Evolutionary conservation across 2,113 vertebrate genomes (phyloP), one percentile per base, ranked within the genome.

Genomic region (Gallinago undulata): DNA sequence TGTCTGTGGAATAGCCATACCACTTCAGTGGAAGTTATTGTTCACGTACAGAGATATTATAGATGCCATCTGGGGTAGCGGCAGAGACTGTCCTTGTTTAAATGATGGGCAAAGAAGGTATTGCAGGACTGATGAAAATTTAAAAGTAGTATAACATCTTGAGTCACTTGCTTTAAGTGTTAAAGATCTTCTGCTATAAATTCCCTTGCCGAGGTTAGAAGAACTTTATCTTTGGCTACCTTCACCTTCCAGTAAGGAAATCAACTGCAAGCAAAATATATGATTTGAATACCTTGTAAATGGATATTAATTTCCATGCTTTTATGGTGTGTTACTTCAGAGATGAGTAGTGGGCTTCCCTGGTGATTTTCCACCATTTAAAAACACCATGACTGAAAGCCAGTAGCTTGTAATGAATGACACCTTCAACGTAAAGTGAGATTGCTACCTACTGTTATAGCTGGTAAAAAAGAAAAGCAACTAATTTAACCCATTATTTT

Each of bases 361-460:
- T 93, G 62, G 41, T 95, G 89, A 53, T 96, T 96, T 96, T 92
- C 74, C 75, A 81, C 84, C 55, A 43, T 79, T 91, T 89, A 60
- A 95, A 83, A 82, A 87, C 56, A n/a, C 67, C 76, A 45, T 66
- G 87, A 93, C 68, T 94, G 92, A 97, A 97, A 97, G 88, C 33
- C 97, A 94, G 82, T 94, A 87, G 87, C 90, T 96, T 94, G 90
- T 88, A 92, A 97, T 94, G 88, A 96, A 95, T 97, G 82, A 95
- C 93, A 96, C 55, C 86, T 96, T 96, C 93, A 95, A 97, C 89
- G 80, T 94, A 88, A 86, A 94, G 56, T 37, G 60, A 96, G 91
- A 96, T 93, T 84, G 33, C 73, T 97, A 91, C 90, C 74, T 90
- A 64, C 59, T 93, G 91, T 91, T 95, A 90, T 25, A 95, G 57